Conservation (phyloP, 2,113 vertebrate genomes). For the Baryphthengus martii region DNA sequence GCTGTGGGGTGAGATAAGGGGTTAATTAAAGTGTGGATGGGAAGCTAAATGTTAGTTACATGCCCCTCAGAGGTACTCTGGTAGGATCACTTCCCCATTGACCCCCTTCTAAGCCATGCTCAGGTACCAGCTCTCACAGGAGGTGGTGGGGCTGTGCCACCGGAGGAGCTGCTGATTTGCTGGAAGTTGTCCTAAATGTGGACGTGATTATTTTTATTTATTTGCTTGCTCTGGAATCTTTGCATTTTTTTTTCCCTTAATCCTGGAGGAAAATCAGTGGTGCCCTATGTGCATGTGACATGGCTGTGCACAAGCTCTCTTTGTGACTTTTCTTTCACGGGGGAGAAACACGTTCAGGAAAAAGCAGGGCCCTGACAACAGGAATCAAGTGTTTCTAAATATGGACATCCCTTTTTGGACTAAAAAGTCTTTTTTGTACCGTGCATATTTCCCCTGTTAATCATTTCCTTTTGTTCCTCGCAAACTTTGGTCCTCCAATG, state of each 20-base stretch:
- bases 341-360: slow-evolving; percentile 23
- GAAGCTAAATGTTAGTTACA: neutral
- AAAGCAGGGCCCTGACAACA: slow-evolving; percentile 43
- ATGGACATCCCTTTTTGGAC: slow-evolving; percentile 61
- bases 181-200: neutral
- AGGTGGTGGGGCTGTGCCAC: neutral
- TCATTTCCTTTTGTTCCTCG: slow-evolving; percentile 64
- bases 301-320: neutral
- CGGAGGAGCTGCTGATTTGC: neutral
- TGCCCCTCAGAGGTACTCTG: neutral
- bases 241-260: slow-evolving; percentile 27
- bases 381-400: slow-evolving; percentile 65
- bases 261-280: neutral
- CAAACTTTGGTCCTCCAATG: slow-evolving; percentile 22
- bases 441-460: slow-evolving; percentile 67
- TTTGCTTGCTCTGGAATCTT: neutral
- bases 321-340: slow-evolving; percentile 31
- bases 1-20: neutral
- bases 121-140: accelerated
- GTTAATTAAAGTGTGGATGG: too few species aligned
- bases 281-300: neutral
- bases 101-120: accelerated
- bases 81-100: neutral
- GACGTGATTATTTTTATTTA: neutral
- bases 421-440: slow-evolving; percentile 60